phyloP scores from a whole-genome alignment of 1,140 invertebrate genomes.

The Nasonia longicornis region DNA sequence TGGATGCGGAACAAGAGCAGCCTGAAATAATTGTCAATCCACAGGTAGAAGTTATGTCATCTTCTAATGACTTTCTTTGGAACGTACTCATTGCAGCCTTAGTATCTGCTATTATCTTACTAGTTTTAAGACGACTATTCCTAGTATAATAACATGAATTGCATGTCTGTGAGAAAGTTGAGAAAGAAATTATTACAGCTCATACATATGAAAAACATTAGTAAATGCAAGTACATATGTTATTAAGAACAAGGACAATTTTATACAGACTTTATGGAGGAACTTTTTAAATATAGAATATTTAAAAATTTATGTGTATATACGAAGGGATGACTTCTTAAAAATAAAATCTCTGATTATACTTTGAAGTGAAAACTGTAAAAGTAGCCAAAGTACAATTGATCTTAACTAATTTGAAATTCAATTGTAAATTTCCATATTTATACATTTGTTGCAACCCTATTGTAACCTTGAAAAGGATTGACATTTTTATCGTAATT shows the following conservation, averaged over 20 bases:
- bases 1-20: constrained; percentile 47
- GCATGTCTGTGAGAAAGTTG: constrained; percentile 33
- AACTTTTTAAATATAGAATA: constrained; percentile 50
- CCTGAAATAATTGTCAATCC: constrained; percentile 55
- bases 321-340: constrained; percentile 36
- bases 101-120: constrained; percentile 62
- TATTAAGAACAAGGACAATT: constrained; percentile 51
- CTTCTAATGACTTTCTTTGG: constrained; percentile 64
- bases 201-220: constrained; percentile 47
- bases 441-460: not conserved
- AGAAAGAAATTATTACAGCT: constrained; percentile 7
- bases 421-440: not conserved
- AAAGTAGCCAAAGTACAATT: not conserved
- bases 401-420: not conserved
- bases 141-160: constrained; percentile 55
- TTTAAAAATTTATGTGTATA: constrained; percentile 45
- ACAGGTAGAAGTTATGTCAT: constrained; percentile 59
- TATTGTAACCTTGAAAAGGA: not conserved
- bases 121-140: constrained; percentile 64
- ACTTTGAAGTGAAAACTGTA: not conserved
- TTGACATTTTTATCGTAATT: not conserved
- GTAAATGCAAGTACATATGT: constrained; percentile 46
- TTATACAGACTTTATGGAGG: constrained; percentile 54
- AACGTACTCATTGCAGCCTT: constrained; percentile 62
- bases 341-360: constrained; percentile 42